These are phyloP conservation scores for Serinus canaria DNA, from an alignment of 2,113 vertebrate species.

Conservation along the genomic window DNA sequence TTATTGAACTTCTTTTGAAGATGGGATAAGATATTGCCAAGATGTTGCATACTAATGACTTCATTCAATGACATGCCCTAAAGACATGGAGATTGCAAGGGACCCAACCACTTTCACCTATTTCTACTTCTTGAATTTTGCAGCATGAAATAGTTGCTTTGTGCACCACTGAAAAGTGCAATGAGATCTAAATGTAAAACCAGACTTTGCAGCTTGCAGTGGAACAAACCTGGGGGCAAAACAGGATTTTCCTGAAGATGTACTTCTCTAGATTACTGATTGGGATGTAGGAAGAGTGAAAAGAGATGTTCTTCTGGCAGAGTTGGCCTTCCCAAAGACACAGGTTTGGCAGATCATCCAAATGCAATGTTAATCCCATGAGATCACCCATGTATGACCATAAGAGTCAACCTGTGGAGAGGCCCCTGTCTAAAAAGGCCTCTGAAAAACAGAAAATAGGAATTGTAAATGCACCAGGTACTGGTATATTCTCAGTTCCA, in stretches of 20 bases:
- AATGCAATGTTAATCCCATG: neutral
- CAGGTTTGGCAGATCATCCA: neutral
- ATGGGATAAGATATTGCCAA: neutral
- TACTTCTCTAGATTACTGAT: neutral
- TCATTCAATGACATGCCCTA: neutral
- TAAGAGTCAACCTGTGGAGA: neutral
- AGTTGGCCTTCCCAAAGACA: neutral
- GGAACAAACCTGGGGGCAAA: neutral
- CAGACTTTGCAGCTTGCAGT: neutral
- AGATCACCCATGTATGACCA: too few relatives aligned
- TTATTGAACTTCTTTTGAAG: neutral
- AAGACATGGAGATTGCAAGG: neutral
- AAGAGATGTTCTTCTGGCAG: neutral
- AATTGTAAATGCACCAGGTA: accelerated
- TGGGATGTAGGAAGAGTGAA: neutral
- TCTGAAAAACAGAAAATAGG: neutral
- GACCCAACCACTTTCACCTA: neutral
- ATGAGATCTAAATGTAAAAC: neutral
- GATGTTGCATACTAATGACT: neutral
- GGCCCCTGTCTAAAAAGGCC: neutral
- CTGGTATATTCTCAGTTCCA: neutral
- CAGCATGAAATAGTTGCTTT: neutral
- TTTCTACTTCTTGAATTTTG: neutral
- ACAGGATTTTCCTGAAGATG: neutral
- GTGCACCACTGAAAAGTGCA: neutral